Base-by-base conservation (phyloP, 1,140 invertebrate genomes). In the Micrasema longulum region DNA sequence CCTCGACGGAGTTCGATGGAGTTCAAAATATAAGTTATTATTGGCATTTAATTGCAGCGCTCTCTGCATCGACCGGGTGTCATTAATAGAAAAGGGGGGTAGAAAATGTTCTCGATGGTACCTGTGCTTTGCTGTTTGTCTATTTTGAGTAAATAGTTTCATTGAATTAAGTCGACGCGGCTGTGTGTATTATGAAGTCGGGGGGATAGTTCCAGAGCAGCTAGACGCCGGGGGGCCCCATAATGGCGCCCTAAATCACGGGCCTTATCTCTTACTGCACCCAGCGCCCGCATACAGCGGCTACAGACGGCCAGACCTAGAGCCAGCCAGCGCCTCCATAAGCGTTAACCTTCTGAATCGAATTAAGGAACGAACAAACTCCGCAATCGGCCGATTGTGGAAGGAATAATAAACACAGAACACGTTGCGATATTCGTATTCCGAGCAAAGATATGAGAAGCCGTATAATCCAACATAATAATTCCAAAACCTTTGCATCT, bases 241-340 rank as follows among this genome's bases (percentile, higher is more conserved):
- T 71, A 71, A 71, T 71, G 69, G 60, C 48, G 31, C 60, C 23
- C 48, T 62, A 65, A 71, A 71, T 65, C 60, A 71, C 60, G 41
- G 20, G 38, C 23, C 68, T 62, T 70, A 69, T 67, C 47, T 52
- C 47, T 20, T 22, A 45, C 38, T 16, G 60, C 7, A 14, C 43
- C 60, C 9, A 26, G 41, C 36, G 57, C 60, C 41, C 55, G 36
- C 55, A 41, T 55, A 14, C 26, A 55, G 26, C 7, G 26, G 26
- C 26, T 2, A 7, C 7, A 7, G 2, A 31, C 26, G 26, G 26
- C 36, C 36, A 7, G 36, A 38, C 6, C 36, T 38, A 38, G 6
- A n/a, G 11, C n/a, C 63, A 26, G 26, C 45, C 22, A 35, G 31
- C 16, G 7, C 20, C 38, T 65, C 16, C 48, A 69, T 69, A 55